Evolutionary conservation across 2,797 vertebrate genomes (phyloP).

Genomic region (Acipenser ruthenus): DNA sequence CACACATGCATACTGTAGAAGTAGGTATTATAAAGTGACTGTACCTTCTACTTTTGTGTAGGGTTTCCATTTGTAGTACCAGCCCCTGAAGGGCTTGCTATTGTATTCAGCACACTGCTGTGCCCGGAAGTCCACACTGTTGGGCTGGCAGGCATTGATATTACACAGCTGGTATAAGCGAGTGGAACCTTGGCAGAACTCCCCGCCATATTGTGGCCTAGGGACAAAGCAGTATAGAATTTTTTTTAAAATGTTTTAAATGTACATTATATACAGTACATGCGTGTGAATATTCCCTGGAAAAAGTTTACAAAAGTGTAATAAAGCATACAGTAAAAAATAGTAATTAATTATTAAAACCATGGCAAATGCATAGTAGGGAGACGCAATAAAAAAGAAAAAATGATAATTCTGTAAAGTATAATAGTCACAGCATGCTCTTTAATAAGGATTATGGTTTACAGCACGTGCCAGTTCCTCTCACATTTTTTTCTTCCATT

Average conservation of each 20-base stretch:
- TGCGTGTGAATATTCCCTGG: too few species aligned
- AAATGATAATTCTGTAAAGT: too few species aligned
- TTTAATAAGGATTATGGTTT: too few species aligned
- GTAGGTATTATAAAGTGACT: conserved; percentile 21
- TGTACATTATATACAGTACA: not conserved
- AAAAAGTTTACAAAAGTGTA: too few species aligned
- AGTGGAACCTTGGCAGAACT: conserved; percentile 77
- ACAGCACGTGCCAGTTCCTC: too few species aligned
- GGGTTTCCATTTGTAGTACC: conserved; percentile 98
- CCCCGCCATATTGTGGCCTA: conserved; percentile 88
- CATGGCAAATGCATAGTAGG: too few species aligned
- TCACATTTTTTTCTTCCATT: too few species aligned
- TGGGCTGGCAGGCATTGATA: conserved; percentile 56
- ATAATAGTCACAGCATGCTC: too few species aligned
- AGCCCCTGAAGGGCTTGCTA: conserved; percentile 92
- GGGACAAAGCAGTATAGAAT: conserved; percentile 14
- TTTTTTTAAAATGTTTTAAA: not conserved
- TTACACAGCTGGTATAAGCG: conserved; percentile 85
- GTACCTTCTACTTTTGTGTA: conserved; percentile 93
- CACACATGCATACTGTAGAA: too few species aligned
- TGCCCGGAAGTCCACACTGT: conserved; percentile 73
- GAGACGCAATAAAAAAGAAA: too few species aligned
- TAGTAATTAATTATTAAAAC: too few species aligned
- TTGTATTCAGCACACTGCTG: conserved; percentile 95
- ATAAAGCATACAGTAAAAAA: too few species aligned